Evolutionary conservation across 1,140 invertebrate species (phyloP).

Genomic region (Phymorhynchus buccinoides): DNA sequence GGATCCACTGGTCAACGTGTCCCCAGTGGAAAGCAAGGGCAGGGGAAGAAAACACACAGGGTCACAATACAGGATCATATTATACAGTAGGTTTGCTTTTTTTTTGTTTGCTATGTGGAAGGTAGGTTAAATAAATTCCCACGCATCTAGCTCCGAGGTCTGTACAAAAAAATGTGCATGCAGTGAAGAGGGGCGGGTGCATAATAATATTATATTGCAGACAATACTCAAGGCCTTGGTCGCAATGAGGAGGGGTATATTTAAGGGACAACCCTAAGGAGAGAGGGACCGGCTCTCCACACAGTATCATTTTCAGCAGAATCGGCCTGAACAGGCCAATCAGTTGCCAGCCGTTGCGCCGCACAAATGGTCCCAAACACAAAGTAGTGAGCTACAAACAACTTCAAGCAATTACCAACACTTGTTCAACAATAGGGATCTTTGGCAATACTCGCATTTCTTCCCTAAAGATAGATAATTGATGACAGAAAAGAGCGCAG

Average conservation of each 20-base stretch:
- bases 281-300: not conserved
- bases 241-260: not conserved
- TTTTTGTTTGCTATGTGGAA: not conserved
- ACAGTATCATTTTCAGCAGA: not conserved
- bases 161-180: conserved; percentile 19
- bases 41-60: not conserved
- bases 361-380: conserved; percentile 2
- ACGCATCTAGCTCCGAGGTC: not conserved
- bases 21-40: not conserved
- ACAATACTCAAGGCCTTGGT: conserved; percentile 1
- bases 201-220: not conserved
- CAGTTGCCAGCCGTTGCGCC: not conserved
- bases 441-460: no score
- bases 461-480: no score
- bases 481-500: no score
- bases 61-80: no score
- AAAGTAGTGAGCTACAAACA: not conserved
- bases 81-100: no score
- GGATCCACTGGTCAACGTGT: not conserved
- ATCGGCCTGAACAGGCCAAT: not conserved
- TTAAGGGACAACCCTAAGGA: not conserved
- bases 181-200: not conserved
- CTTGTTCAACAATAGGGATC: no score
- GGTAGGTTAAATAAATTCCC: conserved; percentile 10
- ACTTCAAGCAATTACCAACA: not conserved